A percentile compares a stretch with the other conserved stretches of the same genome.
These are phyloP conservation scores for Cataglyphis livida DNA, from an alignment of 2,888 invertebrate genomes.

Conservation along the genomic window DNA sequence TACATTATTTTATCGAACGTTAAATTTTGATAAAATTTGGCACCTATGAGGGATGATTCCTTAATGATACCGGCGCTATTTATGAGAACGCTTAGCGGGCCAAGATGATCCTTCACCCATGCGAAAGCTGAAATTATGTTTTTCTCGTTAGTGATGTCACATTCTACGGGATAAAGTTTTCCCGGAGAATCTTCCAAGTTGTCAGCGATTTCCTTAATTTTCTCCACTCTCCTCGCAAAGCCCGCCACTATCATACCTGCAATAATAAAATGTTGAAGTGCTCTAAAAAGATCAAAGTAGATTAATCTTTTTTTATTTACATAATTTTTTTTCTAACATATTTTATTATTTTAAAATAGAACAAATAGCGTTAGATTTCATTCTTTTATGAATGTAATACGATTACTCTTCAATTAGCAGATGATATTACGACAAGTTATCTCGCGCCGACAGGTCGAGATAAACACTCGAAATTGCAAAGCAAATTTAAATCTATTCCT, in stretches of 20 bases:
- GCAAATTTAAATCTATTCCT: not conserved
- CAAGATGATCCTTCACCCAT: slow-evolving; percentile 80
- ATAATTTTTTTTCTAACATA: not conserved
- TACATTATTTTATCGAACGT: not conserved
- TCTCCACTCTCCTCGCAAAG: slow-evolving; percentile 85
- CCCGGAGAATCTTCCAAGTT: slow-evolving; percentile 74
- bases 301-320: not conserved
- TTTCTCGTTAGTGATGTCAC: slow-evolving; percentile 78
- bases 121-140: slow-evolving; percentile 75
- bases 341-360: not conserved
- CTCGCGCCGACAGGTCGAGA: not conserved
- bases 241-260: slow-evolving; percentile 84
- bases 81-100: slow-evolving; percentile 85
- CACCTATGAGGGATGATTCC: slow-evolving; percentile 78
- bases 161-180: slow-evolving; percentile 81
- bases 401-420: not conserved
- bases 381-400: not conserved
- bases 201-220: slow-evolving; percentile 81
- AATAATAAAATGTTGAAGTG: not conserved
- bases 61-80: slow-evolving; percentile 86
- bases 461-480: not conserved
- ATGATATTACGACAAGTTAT: not conserved
- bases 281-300: not conserved
- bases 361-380: not conserved
- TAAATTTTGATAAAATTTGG: not conserved